A percentile compares a stretch with the other conserved stretches of the same genome.
Conservation (phyloP, 2,888 invertebrate species). For the Philopedon plagiatum region DNA sequence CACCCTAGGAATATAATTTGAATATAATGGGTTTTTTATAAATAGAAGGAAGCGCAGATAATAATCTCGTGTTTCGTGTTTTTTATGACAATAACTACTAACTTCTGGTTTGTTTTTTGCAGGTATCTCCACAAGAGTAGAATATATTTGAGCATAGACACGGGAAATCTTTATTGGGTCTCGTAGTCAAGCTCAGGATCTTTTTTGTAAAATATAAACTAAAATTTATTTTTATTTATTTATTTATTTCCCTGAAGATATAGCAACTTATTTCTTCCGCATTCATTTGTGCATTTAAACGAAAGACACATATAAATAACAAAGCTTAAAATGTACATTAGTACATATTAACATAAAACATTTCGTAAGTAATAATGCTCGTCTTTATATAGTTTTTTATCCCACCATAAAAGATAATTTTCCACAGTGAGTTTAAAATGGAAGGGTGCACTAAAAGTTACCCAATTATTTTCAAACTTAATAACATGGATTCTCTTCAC, state of each 20-base stretch:
- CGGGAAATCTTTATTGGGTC: slow-evolving; percentile 41
- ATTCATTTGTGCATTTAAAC: no score
- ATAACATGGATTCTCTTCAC: slow-evolving; percentile 44
- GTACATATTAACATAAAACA: neutral
- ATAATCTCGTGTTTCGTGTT: neutral
- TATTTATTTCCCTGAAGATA: no score
- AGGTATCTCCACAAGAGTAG: slow-evolving; percentile 34
- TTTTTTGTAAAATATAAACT: slow-evolving; percentile 32
- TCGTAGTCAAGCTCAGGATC: slow-evolving; percentile 36
- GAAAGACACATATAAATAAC: no score
- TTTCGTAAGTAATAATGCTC: neutral
- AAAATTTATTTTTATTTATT: slow-evolving; percentile 1
- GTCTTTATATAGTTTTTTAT: neutral
- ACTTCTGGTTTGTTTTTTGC: slow-evolving; percentile 11
- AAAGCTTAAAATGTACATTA: no score
- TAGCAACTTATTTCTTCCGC: no score
- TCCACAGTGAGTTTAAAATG: neutral
- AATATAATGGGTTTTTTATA: neutral
- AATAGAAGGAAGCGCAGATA: neutral
- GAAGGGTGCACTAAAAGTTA: slow-evolving; percentile 16
- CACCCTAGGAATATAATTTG: neutral
- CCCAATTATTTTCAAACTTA: slow-evolving; percentile 31
- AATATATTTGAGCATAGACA: no score
- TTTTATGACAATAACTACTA: neutral
- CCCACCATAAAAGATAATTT: neutral